Base-by-base conservation (phyloP, 1,140 invertebrate species). In the Zophobas atratus region DNA sequence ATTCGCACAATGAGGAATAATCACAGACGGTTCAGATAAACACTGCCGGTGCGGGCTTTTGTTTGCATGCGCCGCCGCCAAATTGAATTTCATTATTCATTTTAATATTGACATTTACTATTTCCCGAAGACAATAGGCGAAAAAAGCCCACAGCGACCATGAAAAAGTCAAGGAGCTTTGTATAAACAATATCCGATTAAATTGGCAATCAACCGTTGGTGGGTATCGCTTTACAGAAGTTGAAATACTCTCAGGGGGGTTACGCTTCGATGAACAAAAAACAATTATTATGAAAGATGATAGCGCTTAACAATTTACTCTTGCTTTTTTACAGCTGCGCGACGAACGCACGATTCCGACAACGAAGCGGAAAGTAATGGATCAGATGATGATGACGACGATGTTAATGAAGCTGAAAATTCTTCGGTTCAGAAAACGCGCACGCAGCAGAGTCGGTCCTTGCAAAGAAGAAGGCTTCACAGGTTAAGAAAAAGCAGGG, bases 41-140 rank as follows among this genome's bases (percentile, higher is more conserved):
- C 71, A 56, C 46, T 20, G 38, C 43, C 67, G 48, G 48, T 71
- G 67, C 34, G 36, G 41, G 71, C 71, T 73, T 67, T 73, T 73
- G 71, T 73, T 73, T 56, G 55, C 55, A 56, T 73, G n/a, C 71
- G 49, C 49, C 49, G 49, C 71, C 48, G 56, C 49, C 35, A 73
- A 72, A 73, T 73, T 73, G 48, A 73, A 73, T 73, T 73, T 73
- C 71, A 73, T 73, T 73, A 73, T 73, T 73, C 71, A 73, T 73
- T 73, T 73, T 73, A 73, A 73, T 73, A 73, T 73, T 73, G 71
- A 73, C 71, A 46, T 73, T 73, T 73, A 73, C 41, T 73, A 55
- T 56, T 73, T 56, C 39, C 36, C 33, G 20, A 73, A 73, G 71
- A 73, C 71, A 73, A 73, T 73, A 70, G 49, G 20, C 48, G 1